Conservation (phyloP, 2,888 invertebrate species). For the Drosophila acutilabella region DNA sequence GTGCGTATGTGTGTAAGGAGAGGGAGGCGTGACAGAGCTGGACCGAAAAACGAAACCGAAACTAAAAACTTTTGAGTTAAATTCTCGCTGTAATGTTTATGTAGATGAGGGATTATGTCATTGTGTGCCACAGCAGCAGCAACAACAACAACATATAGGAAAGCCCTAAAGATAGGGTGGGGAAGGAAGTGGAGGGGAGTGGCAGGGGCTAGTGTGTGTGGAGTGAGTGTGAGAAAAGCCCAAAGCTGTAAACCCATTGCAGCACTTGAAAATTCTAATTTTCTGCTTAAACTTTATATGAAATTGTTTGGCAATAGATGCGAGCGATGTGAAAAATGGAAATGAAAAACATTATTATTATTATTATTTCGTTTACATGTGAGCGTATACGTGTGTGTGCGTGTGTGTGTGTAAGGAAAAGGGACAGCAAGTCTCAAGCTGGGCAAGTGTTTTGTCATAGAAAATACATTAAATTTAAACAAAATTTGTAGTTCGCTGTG, state of each 20-base stretch:
- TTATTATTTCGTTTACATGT: conserved; percentile 27
- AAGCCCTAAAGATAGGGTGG: conserved; percentile 34
- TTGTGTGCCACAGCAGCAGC: conserved; percentile 57
- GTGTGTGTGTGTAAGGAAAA: conserved; percentile 17
- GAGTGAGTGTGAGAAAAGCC: conserved; percentile 17
- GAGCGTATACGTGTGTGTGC: conserved; percentile 19
- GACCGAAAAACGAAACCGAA: conserved; percentile 78
- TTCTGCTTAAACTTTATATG: conserved; percentile 76
- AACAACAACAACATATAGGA: conserved; percentile 28
- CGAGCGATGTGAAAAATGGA: conserved; percentile 51
- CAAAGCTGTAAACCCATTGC: conserved; percentile 62
- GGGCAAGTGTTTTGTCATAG: conserved; percentile 74
- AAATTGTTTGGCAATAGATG: conserved; percentile 68
- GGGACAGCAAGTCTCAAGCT: conserved; percentile 12
- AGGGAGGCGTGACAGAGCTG: conserved; percentile 36
- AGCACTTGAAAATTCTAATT: conserved; percentile 81
- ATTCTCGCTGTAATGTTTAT: conserved; percentile 81
- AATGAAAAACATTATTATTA: conserved; percentile 62
- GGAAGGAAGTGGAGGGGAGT: neutral
- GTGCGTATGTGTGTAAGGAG: neutral
- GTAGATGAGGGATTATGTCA: conserved; percentile 83
- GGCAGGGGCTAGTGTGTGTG: too few species aligned
- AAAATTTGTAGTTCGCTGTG: conserved; percentile 65
- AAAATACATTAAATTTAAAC: conserved; percentile 83
- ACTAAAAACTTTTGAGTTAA: conserved; percentile 82